Base-by-base conservation (phyloP, 1,140 invertebrate genomes). In the Drosophila neocordata region DNA sequence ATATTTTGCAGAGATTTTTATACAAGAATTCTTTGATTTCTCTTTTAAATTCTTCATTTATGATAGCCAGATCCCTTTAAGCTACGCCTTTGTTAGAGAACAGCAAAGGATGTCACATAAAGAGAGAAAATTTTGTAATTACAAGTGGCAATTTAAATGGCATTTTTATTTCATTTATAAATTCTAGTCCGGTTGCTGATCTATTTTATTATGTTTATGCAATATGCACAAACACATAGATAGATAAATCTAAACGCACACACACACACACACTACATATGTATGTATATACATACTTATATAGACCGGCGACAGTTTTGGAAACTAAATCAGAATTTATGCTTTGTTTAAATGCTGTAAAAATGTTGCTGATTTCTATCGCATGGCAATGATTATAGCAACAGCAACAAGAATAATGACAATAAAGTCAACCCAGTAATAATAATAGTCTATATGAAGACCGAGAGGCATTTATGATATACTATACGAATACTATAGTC, bases 311-410 rank as follows among this genome's bases (percentile, higher is more conserved):
- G 81, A 87, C 78, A 75, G 82, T 81, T 85, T 87, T 87, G 74
- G 74, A 55, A 82, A 70, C 82, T 87, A 88, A 87, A 87, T 87
- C 82, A 87, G 71, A 88, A 87, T 87, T 87, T 87, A 87, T 88
- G 84, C 83, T 88, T 88, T 88, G 83, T 83, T 88, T 89, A 88
- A 88, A 88, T 77, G 79, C 83, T 88, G 79, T 88, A 88, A 88
- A 88, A 89, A 89, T 83, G 84, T 88, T 76, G 76, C 77, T 88
- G 83, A 88, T 88, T 89, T 74, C 60, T 83, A 88, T 83, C 84
- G 79, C 75, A 63, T 69, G 69, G 57, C 83, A 77, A 88, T 88
- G 77, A 88, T 88, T 88, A 88, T 88, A 77, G 73, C 69, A 77
- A 68, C 67, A 53, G 65, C 72, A 77, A 68, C 65, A 74, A 61